A percentile compares a stretch with the other conserved stretches of the same genome.
These are phyloP conservation scores for Acanthosepion lycidas DNA, from an alignment of 2,888 invertebrate species.

Conservation along the genomic window DNA sequence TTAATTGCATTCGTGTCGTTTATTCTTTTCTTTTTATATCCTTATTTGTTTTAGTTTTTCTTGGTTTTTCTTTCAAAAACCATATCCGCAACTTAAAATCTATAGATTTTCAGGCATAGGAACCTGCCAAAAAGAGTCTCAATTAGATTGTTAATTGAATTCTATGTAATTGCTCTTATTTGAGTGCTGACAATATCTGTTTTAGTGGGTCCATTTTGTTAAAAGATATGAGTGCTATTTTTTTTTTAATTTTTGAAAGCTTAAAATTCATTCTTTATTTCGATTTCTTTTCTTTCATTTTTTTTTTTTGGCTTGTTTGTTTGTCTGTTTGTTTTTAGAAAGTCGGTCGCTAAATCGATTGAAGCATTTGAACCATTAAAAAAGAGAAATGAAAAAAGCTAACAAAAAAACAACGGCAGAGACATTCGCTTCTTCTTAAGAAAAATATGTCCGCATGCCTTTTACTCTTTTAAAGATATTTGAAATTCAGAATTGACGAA, in stretches of 20 bases:
- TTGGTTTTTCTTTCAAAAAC: neutral
- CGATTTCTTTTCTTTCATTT: neutral
- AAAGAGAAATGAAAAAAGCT: neutral
- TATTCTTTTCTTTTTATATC: neutral
- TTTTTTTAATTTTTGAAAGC: too few species aligned
- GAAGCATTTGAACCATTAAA: neutral
- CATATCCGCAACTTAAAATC: neutral
- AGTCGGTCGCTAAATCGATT: constrained; percentile 6
- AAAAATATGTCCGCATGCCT: constrained; percentile 21
- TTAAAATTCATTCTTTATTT: neutral
- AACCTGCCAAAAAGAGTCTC: neutral
- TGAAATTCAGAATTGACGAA: too few species aligned
- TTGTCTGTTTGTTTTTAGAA: neutral
- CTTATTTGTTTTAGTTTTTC: neutral
- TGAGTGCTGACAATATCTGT: neutral
- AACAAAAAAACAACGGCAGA: neutral
- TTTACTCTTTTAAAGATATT: neutral
- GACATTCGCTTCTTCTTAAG: neutral
- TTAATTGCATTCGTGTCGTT: neutral
- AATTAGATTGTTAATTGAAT: constrained; percentile 12
- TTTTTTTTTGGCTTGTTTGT: neutral
- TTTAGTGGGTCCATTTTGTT: constrained; percentile 33
- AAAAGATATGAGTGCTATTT: neutral
- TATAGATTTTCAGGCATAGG: neutral
- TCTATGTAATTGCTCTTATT: constrained; percentile 16